Base-by-base conservation (phyloP, 2,797 vertebrate species). In the Pseudotriccus pelzelni region DNA sequence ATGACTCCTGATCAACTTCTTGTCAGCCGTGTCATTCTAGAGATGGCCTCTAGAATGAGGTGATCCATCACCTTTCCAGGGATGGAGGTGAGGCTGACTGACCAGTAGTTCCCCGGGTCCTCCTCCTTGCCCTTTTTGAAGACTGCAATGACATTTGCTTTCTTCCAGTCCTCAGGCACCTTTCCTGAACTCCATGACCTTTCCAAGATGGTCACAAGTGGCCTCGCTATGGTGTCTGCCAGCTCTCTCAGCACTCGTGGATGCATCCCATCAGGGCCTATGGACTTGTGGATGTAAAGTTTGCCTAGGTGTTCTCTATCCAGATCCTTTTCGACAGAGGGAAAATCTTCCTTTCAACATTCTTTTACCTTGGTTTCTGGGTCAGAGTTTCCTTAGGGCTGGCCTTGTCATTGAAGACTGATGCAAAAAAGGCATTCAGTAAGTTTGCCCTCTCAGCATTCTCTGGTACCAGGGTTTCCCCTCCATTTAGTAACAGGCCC, bases 231-330 rank as follows among this genome's bases (percentile, higher is more conserved):
- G 18, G 4, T 16, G 4, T 32, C 37, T 58, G 17, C 12, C 14
- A 46, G 37, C 14, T 70, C 10, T 58, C n/a, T 77, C 24, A 52
- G 37, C 21, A 23, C 12, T 58, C 0, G 0, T 14, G 50, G 12
- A 39, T 23, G 14, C 13, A 84, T 84, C 43, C 24, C 10, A 25
- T 58, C 28, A 34, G 4, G 18, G 37, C 10, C 5, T 5, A 39
- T 8, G 17, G 32, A 30, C 36, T 44, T 60, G 14, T 27, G 39
- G 41, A 44, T 44, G 10, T 44, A 18, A 69, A 23, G 3, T 64
- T 84, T 52, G 12, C 18, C 39, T 41, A 58, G 16, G 16, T 46
- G 22, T 66, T 78, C 30, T 84, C 39, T 37, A 66, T 66, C n/a
- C 22, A 1, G 32, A 19, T 39, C 9, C 10, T 77, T 66, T 27